Evolutionary conservation across 2,113 vertebrate species (phyloP).

Genomic region (Daboia siamensis): DNA sequence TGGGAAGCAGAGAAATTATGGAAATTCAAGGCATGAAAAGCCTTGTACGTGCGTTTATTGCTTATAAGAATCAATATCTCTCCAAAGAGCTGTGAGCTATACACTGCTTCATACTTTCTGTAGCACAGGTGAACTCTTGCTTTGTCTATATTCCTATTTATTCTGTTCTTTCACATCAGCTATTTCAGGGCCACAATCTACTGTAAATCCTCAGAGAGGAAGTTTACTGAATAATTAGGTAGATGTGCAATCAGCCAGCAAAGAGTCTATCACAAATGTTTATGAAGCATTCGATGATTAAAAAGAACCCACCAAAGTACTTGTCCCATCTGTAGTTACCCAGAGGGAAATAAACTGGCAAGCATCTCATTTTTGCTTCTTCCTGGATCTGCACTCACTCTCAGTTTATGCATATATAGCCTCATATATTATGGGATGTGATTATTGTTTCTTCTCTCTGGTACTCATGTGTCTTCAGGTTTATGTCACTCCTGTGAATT

Average conservation of each 20-base stretch:
- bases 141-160: not conserved
- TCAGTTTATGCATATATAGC: not conserved
- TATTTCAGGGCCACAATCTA: not conserved
- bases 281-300: constrained; percentile 14
- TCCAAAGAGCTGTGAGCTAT: not conserved
- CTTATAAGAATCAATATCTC: not conserved
- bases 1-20: not conserved
- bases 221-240: not conserved
- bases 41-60: not conserved
- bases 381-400: constrained; percentile 14
- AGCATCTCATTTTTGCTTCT: constrained; percentile 32
- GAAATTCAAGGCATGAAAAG: not conserved
- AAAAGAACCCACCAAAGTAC: not conserved
- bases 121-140: not conserved
- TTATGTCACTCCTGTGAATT: constrained; percentile 38
- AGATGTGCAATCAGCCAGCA: not conserved
- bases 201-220: constrained; percentile 1
- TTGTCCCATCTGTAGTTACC: constrained; percentile 22
- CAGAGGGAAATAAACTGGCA: constrained; percentile 33
- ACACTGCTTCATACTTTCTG: not conserved
- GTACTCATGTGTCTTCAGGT: constrained; percentile 10
- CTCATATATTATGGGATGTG: constrained; percentile 11
- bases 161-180: constrained; percentile 4
- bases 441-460: not conserved
- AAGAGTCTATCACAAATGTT: not conserved